Evolutionary conservation across 2,797 vertebrate species (phyloP).

Genomic region (Pachyuromys duprasi): DNA sequence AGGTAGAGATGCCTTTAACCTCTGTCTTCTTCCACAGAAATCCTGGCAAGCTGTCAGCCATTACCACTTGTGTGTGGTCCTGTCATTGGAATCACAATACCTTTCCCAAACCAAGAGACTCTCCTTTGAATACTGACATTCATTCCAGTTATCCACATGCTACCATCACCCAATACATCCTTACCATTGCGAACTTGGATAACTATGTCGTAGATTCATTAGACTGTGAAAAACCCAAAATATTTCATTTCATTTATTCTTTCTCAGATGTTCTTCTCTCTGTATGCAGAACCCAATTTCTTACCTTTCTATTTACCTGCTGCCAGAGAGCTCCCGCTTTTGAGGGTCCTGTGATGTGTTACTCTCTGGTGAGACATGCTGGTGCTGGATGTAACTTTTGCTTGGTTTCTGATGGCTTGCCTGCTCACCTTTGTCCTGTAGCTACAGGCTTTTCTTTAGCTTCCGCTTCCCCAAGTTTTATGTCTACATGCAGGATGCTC

Average conservation of each 20-base stretch:
- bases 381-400: background rate
- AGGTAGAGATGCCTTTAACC: background rate
- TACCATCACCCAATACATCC: background rate
- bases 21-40: background rate
- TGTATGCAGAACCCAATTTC: background rate
- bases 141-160: background rate
- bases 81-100: background rate
- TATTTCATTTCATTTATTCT: background rate
- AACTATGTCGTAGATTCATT: background rate
- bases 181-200: background rate
- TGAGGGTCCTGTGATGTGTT: background rate
- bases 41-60: background rate
- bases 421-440: background rate
- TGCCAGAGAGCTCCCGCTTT: background rate
- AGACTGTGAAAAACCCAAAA: background rate
- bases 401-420: too few species aligned
- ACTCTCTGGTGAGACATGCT: background rate
- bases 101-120: background rate
- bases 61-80: background rate
- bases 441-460: background rate
- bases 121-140: background rate
- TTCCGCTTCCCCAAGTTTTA: background rate
- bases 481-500: background rate
- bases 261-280: background rate
- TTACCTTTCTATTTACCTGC: background rate